phyloP scores from a whole-genome alignment of 2,113 vertebrate genomes.

The Macrotis lagotis region DNA sequence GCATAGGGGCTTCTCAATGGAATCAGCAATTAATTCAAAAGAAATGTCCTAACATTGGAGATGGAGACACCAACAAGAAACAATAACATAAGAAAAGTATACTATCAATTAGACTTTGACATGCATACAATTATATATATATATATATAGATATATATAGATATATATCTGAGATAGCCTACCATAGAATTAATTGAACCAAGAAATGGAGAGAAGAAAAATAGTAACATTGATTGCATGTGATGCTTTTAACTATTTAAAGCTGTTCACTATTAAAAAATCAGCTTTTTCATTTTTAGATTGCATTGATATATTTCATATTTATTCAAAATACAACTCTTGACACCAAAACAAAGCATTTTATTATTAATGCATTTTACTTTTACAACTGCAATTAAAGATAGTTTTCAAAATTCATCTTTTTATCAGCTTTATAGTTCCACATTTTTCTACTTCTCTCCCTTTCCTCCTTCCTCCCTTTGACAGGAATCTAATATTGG shows the following conservation, averaged over 20 bases:
- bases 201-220: neutral
- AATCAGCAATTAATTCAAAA: neutral
- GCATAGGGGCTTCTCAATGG: neutral
- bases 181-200: neutral
- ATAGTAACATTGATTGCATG: neutral
- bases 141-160: no score
- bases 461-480: no score
- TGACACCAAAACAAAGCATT: neutral
- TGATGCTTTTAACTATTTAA: neutral
- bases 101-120: neutral
- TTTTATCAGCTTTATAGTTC: no score
- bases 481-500: no score
- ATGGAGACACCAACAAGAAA: neutral
- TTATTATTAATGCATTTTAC: no score
- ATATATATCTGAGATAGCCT: neutral
- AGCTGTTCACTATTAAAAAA: neutral
- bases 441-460: no score
- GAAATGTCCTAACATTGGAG: neutral
- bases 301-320: neutral
- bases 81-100: neutral
- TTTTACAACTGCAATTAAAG: no score
- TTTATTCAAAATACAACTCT: neutral
- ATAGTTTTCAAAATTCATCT: no score
- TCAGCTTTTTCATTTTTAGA: neutral
- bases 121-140: neutral